Percentiles rank a stretch among this genome's conserved stretches.
Conservation (phyloP, 2,797 vertebrate species). For the Pipistrellus pipistrellus region DNA sequence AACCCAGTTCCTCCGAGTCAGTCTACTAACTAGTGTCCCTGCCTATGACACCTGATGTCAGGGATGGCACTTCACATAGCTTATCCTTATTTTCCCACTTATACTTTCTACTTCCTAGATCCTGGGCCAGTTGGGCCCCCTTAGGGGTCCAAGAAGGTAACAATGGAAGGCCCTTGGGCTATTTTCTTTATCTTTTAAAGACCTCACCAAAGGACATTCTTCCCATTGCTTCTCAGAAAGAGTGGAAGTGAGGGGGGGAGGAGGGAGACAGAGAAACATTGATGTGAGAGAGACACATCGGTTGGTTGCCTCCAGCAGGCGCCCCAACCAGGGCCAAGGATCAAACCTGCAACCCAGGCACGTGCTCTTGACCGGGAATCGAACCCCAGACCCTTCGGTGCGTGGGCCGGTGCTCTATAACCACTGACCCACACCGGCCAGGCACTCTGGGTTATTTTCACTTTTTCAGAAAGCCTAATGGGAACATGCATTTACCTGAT, state of each 20-base stretch:
- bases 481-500: constrained; percentile 74
- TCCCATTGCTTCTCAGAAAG: too few relatives aligned
- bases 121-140: not conserved
- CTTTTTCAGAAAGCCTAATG: constrained; percentile 68
- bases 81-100: not conserved
- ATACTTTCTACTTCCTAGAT: constrained; percentile 1
- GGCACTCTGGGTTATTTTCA: constrained; percentile 18
- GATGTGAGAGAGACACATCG: too few relatives aligned
- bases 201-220: too few relatives aligned
- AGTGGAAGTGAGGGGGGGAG: too few relatives aligned
- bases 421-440: too few relatives aligned
- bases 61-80: not conserved
- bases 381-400: too few relatives aligned
- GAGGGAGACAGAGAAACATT: too few relatives aligned
- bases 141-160: constrained; percentile 21
- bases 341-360: too few relatives aligned
- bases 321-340: too few relatives aligned
- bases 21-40: not conserved
- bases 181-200: not conserved
- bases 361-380: too few relatives aligned
- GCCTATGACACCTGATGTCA: not conserved
- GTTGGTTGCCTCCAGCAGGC: too few relatives aligned
- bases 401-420: too few relatives aligned
- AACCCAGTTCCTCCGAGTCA: not conserved
- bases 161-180: constrained; percentile 18